Evolutionary conservation across 1,140 invertebrate species (phyloP), one percentile per base, ranked within the genome.

Genomic region (Drosophila tsacasi): DNA sequence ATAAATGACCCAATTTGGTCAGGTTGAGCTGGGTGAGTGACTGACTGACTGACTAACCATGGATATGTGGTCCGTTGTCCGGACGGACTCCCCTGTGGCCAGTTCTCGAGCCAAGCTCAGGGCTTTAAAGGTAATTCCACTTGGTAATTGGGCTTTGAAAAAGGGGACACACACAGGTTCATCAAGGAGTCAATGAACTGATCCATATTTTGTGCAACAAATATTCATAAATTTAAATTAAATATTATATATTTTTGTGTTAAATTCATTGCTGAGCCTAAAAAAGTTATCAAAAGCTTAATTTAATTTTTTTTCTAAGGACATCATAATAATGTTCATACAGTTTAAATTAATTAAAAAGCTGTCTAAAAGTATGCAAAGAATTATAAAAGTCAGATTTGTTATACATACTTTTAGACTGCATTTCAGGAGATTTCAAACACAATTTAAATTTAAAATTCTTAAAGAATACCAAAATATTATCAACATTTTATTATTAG

Each of bases 1-100:
- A 76, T 79, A 79, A 90, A 89, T 89, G 84, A 84, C 84, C 84
- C 84, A 84, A 89, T 89, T 89, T 89, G 84, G 84, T 80, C 77
- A 80, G 84, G 61, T 81, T 78, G 65, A 74, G 75, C 78, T 66
- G 82, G 82, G 55, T 44, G 60, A 49, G 50, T 62, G 64, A 60
- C 52, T 76, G 30, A 54, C 46, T 44, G 61, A 72, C 25, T 71
- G 40, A 54, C 62, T 67, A 49, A 42, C 50, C 47, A 46, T 64
- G 62, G 66, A 9, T 19, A 52, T 32, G 46, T 71, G 63, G 63
- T 39, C n/a, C 27, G 62, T 37, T 35, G 59, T 25, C 59, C 30
- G 7, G 7, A 49, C 25, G 25, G 58, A 49, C 32, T 69, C 35
- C 46, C 35, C 42, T 54, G 61, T 54, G 65, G 71, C 32, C 69